These are phyloP conservation scores for Gallinago media DNA, from an alignment of 2,113 vertebrate genomes.

Conservation along the genomic window DNA sequence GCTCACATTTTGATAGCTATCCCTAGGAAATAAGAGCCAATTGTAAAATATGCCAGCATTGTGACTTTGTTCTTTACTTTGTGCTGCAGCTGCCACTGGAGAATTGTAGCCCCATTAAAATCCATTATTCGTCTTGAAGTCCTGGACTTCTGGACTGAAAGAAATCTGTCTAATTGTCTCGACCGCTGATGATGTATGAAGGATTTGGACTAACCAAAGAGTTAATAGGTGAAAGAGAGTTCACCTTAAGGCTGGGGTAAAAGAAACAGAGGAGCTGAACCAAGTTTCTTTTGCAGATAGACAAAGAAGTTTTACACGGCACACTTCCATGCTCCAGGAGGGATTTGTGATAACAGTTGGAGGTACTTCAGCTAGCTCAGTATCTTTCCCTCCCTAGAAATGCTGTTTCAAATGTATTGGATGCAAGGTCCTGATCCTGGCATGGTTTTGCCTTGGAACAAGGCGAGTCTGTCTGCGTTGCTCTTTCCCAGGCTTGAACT, in stretches of 20 bases:
- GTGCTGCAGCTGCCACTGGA: conserved; percentile 17
- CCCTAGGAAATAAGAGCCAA: conserved; percentile 29
- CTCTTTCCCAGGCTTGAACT: neutral
- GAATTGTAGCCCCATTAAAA: conserved; percentile 38
- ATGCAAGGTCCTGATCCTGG: neutral
- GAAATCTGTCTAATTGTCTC: neutral
- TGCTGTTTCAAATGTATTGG: neutral
- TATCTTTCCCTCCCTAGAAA: neutral
- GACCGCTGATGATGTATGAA: neutral
- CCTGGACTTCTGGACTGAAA: neutral
- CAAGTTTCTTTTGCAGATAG: neutral
- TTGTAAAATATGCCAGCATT: neutral
- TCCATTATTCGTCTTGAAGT: neutral
- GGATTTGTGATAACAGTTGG: neutral
- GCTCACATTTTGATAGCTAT: conserved; percentile 19
- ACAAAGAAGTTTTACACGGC: neutral
- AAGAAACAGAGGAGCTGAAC: neutral
- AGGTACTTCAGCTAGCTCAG: neutral
- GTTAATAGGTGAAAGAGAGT: neutral
- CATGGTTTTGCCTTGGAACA: neutral
- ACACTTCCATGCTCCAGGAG: neutral
- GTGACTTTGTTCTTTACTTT: conserved; percentile 48
- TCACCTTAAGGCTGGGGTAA: neutral
- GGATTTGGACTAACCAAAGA: neutral
- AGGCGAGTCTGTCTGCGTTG: neutral